Base-by-base conservation (phyloP, 1,140 invertebrate species). In the Tetragnatha versicolor region DNA sequence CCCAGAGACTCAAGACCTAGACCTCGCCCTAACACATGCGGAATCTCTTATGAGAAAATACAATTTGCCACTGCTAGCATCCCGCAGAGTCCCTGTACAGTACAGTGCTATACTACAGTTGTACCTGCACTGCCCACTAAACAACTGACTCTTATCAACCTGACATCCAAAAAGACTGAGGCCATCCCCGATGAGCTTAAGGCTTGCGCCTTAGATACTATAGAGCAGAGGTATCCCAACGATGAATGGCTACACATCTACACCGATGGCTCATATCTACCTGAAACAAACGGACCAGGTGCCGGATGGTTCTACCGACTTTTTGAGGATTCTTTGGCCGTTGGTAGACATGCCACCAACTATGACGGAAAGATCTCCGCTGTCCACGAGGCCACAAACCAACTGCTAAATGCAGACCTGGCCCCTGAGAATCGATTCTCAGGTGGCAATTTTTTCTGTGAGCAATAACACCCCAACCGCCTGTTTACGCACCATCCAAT, bases 241-340 rank as follows among this genome's bases (percentile, higher is more conserved):
- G 22, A 51, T 51, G 49, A 51, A 51, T 51, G 49, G 49, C 49
- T 51, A 51, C n/a, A 51, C n/a, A 51, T 51, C 49, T 51, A 6
- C 22, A 51, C 49, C 22, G 49, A 51, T 20, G 49, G 12, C 22
- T 51, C 49, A 22, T 51, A 51, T 20, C 7, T 51, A 12, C 49
- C n/a, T 9, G 49, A 51, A 51, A 51, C 20, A 51, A 51, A 51
- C 5, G 49, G 49, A 51, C 10, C 49, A 6, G 49, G 49, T 20
- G 49, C n/a, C 5, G n/a, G 49, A 20, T 20, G n/a, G 49, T n/a
- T n/a, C n/a, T n/a, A n/a, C n/a, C n/a, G n/a, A n/a, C n/a, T n/a
- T n/a, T n/a, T n/a, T n/a, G n/a, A n/a, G n/a, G n/a, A n/a, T n/a
- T n/a, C n/a, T n/a, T n/a, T n/a, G n/a, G n/a, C n/a, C n/a, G n/a